These are phyloP conservation scores for Lissonota sp. DNA, from an alignment of 2,888 invertebrate species.

Conservation along the genomic window DNA sequence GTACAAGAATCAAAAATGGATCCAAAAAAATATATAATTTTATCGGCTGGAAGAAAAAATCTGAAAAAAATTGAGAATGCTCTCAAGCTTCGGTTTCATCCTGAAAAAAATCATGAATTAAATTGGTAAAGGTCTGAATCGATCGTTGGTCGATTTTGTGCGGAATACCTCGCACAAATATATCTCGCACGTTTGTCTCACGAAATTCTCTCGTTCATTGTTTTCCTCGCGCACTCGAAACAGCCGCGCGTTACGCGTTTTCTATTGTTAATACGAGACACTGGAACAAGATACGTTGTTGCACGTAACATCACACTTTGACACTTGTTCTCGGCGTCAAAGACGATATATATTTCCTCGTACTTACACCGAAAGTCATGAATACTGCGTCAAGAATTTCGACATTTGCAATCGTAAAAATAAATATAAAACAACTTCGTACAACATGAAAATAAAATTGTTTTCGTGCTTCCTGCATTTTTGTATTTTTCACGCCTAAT, in stretches of 20 bases:
- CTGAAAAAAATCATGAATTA: too few species aligned
- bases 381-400: background rate
- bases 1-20: too few species aligned
- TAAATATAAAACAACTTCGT: background rate
- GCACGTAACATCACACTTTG: slow-evolving; percentile 46
- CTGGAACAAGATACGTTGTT: slow-evolving; percentile 26
- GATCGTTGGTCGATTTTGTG: background rate
- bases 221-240: slow-evolving; percentile 27
- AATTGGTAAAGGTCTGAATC: too few species aligned
- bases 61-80: too few species aligned
- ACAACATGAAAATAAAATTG: too few species aligned
- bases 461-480: too few species aligned
- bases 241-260: slow-evolving; percentile 20
- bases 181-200: slow-evolving; percentile 3
- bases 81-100: too few species aligned
- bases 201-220: slow-evolving; percentile 43
- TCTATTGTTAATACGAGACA: slow-evolving; percentile 32
- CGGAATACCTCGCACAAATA: background rate
- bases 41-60: too few species aligned
- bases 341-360: slow-evolving; percentile 8
- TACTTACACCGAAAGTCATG: background rate
- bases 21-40: too few species aligned
- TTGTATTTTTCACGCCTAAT: too few species aligned
- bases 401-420: background rate
- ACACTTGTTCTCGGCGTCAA: slow-evolving; percentile 24